Percentiles rank a stretch among this genome's conserved stretches.
Conservation (phyloP, 2,888 invertebrate species). For the Flabesymbios commensalis region DNA sequence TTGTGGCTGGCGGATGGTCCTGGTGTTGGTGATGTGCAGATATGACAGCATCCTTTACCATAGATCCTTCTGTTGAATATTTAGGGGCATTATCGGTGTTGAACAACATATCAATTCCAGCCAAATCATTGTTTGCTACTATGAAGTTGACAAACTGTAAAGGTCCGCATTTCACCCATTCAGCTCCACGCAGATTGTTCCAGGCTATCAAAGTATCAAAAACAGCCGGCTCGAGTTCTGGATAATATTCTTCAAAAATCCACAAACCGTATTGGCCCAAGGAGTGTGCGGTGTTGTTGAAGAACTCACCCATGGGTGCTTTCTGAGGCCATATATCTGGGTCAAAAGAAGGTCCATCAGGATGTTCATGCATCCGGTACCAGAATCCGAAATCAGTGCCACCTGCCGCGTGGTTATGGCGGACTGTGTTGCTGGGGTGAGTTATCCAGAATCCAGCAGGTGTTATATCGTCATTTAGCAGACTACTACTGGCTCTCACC, state of each 20-base stretch:
- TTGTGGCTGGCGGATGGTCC: constrained; percentile 20
- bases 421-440: constrained; percentile 53
- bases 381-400: constrained; percentile 59
- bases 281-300: constrained; percentile 55
- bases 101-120: constrained; percentile 23
- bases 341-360: constrained; percentile 52
- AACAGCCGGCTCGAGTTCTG: constrained; percentile 30
- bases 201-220: constrained; percentile 43
- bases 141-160: constrained; percentile 46
- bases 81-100: neutral
- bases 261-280: constrained; percentile 58
- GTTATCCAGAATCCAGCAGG: constrained; percentile 59
- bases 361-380: constrained; percentile 54
- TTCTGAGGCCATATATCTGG: constrained; percentile 43
- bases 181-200: constrained; percentile 56
- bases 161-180: constrained; percentile 48
- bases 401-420: constrained; percentile 53
- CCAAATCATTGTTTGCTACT: constrained; percentile 37
- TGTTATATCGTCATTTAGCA: constrained; percentile 57
- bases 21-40: constrained; percentile 22
- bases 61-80: constrained; percentile 9
- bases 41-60: constrained; percentile 14
- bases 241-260: constrained; percentile 41
- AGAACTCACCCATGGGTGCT: constrained; percentile 44
- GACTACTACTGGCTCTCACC: constrained; percentile 49